Evolutionary conservation across 2,888 invertebrate species (phyloP), one percentile per base, ranked within the genome.

Genomic region (Ormyrus labotus): DNA sequence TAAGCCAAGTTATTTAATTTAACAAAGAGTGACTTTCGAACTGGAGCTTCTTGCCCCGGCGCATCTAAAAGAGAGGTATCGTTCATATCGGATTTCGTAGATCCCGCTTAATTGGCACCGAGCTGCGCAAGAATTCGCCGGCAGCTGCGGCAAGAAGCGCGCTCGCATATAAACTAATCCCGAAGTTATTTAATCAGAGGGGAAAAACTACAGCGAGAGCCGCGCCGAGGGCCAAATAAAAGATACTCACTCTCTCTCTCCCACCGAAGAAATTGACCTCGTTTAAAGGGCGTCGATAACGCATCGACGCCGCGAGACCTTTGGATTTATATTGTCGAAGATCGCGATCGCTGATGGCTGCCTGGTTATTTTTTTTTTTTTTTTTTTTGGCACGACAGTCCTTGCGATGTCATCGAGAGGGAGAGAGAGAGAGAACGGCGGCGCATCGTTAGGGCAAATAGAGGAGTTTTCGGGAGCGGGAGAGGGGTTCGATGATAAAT

Each of bases 111-210:
- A 88, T 88, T 87, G 86, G 85, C 84, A 85, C 87, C 85, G 81
- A 8, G 34, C 34, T 0, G 34, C 19, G 57, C 6, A 13, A 53
- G 11, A 48, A 63, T 45, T 55, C 10, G 55, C 77, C 80, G 34
- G 80, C 80, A 79, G 67, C 19, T 6, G 48, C 84, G 84, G 85
- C 85, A 85, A 45, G 53, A 58, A 58, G 58, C 19, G 48, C 47
- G 57, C 57, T 57, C 45, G 73, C 73, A 57, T 65, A 57, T 86
- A 87, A 88, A 87, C 88, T 86, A 88, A 87, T 87, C 87, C 86
- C 84, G 83, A 87, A 89, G 89, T 89, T 89, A 89, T 89, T 89
- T 89, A 88, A 90, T 89, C 88, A 89, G 85, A 85, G 85, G 50
- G 60, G 6, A 53, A 78, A 72, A 64, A 50, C 6, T 47, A 0